Evolutionary conservation across 2,888 invertebrate genomes (phyloP), one percentile per base, ranked within the genome.

Genomic region (Drosophila borealis): DNA sequence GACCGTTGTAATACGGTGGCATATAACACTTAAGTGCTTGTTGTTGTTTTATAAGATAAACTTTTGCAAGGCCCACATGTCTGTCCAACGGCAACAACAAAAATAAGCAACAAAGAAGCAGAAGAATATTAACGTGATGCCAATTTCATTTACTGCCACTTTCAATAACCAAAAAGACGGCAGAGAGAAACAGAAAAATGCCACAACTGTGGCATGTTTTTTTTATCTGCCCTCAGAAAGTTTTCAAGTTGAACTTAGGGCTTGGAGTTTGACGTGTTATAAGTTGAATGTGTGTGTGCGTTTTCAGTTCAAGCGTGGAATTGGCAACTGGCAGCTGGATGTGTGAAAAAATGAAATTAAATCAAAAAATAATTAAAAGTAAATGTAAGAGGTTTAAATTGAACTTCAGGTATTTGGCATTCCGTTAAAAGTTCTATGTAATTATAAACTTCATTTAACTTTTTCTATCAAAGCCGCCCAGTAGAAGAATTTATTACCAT

Each of bases 21-120:
- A 85, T 86, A 84, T 87, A 85, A 89, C 85, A 89, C 89, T 85
- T 85, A 85, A 85, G 85, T 89, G 84, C 74, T 78, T 87, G 89
- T 87, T 84, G 88, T 89, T 87, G 81, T 81, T 88, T 78, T 86
- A 89, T 89, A 89, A 85, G 85, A 85, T 85, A 85, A 89, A 83
- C 74, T 77, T 70, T 73, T 45, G 75, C 72, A 45, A 65, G 72
- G 66, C 86, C 86, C 86, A 82, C 82, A 88, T 85, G 71, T 67
- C 65, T 54, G 63, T 37, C 60, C 66, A 50, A 48, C 42, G 60
- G 54, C 39, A 34, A 25, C 19, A 46, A 36, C 14, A 45, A 29
- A 10, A 55, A 29, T n/a, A 36, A 29, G 48, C 56, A 59, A 62
- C 63, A 54, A 60, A 67, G 64, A 51, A 45, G 34, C 57, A 64